These are phyloP conservation scores for Paraescarpia echinospica DNA, from an alignment of 1,140 invertebrate species.

Conservation along the genomic window DNA sequence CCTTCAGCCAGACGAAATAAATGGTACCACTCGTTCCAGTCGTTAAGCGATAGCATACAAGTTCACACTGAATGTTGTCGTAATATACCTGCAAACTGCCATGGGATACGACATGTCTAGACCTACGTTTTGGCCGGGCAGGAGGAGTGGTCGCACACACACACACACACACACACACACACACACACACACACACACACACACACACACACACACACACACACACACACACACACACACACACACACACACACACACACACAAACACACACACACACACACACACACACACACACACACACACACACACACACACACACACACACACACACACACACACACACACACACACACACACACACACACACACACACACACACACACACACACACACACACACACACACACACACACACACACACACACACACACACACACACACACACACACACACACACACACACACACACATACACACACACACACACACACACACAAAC, in stretches of 20 bases:
- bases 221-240: not conserved
- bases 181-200: not conserved
- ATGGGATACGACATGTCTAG: too few relatives aligned
- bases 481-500: too few relatives aligned
- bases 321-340: slow-evolving; percentile 3
- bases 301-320: not conserved
- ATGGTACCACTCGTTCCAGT: too few relatives aligned
- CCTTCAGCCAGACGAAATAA: too few relatives aligned
- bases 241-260: not conserved
- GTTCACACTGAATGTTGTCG: too few relatives aligned
- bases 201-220: not conserved
- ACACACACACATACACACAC: too few relatives aligned
- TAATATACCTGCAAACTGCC: too few relatives aligned
- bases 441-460: too few relatives aligned
- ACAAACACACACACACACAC: not conserved
- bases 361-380: not conserved
- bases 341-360: not conserved
- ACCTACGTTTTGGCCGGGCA: too few relatives aligned
- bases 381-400: not conserved
- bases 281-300: not conserved
- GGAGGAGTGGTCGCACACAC: not conserved
- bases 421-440: too few relatives aligned
- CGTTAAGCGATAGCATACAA: too few relatives aligned
- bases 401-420: not conserved
- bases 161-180: not conserved